phyloP scores from a whole-genome alignment of 2,888 invertebrate genomes.

The Epinotia brunnichana region DNA sequence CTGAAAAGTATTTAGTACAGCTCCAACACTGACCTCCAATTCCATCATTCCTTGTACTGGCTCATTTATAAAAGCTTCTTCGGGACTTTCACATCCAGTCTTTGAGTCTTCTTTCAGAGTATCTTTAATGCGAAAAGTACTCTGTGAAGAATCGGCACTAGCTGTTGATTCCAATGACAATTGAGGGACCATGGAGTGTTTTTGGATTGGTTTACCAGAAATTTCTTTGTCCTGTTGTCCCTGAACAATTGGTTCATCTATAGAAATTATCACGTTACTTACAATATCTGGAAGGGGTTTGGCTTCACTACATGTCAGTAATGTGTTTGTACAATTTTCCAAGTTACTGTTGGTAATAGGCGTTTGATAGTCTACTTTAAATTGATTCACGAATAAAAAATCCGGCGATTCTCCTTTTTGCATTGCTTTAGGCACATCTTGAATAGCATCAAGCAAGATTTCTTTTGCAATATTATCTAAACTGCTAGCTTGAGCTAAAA shows the following conservation, averaged over 20 bases:
- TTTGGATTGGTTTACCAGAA: background rate
- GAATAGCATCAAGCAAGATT: conserved; percentile 32
- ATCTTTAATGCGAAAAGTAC: conserved; percentile 37
- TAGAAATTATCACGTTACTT: conserved; percentile 4
- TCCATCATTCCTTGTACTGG: background rate
- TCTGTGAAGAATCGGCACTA: conserved; percentile 40
- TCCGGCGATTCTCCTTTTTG: conserved; percentile 4
- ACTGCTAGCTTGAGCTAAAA: background rate
- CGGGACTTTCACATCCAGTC: background rate
- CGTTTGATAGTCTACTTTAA: background rate
- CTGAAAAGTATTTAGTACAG: conserved; percentile 2
- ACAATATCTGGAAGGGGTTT: conserved; percentile 17
- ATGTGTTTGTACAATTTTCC: background rate
- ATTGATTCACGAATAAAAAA: conserved; percentile 10
- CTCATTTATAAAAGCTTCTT: background rate
- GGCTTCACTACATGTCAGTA: conserved; percentile 10
- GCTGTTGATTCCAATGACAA: conserved; percentile 36
- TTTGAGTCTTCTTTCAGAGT: conserved; percentile 30
- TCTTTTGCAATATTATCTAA: conserved; percentile 32
- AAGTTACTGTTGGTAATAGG: background rate
- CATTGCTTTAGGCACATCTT: conserved; percentile 36
- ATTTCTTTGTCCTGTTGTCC: background rate
- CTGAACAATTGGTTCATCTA: background rate
- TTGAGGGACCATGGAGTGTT: conserved; percentile 14
- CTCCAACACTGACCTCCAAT: background rate